Percentiles rank a stretch among this genome's conserved stretches.
Conservation (phyloP, 2,797 vertebrate genomes). For the Parotocinclus haroldoi region DNA sequence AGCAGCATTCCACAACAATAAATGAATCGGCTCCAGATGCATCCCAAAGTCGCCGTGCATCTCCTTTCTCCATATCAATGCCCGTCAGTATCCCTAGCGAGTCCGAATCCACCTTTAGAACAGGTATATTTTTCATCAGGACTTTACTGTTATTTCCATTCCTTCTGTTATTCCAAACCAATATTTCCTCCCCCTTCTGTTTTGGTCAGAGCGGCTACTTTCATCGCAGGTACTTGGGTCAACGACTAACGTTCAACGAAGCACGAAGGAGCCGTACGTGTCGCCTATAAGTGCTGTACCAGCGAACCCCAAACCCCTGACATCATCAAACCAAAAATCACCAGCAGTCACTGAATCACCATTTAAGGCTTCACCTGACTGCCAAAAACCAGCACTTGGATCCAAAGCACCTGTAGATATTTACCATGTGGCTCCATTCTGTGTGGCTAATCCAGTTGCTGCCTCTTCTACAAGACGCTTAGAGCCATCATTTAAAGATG, state of each 20-base stretch:
- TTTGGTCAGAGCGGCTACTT: conserved; percentile 40
- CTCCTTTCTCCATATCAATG: not conserved
- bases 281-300: conserved; percentile 48
- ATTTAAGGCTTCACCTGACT: not conserved
- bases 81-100: not conserved
- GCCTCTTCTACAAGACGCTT: not conserved
- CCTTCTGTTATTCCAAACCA: too few relatives aligned
- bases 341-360: not conserved
- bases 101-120: conserved; percentile 25
- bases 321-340: conserved; percentile 19
- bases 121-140: conserved; percentile 11
- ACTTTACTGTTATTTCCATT: not conserved
- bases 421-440: conserved; percentile 9
- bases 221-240: conserved; percentile 16
- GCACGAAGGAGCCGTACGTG: conserved; percentile 33
- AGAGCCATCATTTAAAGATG: conserved; percentile 1
- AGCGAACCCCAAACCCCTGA: conserved; percentile 45
- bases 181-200: not conserved
- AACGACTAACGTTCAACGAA: conserved; percentile 30
- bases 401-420: conserved; percentile 8
- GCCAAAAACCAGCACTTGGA: conserved; percentile 6
- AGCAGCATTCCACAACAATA: not conserved
- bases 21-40: not conserved
- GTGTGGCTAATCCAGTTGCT: not conserved
- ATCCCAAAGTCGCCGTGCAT: not conserved